A percentile compares a stretch with the other conserved stretches of the same genome.
Conservation (phyloP, 2,797 vertebrate genomes). For the Thalassophryne amazonica region DNA sequence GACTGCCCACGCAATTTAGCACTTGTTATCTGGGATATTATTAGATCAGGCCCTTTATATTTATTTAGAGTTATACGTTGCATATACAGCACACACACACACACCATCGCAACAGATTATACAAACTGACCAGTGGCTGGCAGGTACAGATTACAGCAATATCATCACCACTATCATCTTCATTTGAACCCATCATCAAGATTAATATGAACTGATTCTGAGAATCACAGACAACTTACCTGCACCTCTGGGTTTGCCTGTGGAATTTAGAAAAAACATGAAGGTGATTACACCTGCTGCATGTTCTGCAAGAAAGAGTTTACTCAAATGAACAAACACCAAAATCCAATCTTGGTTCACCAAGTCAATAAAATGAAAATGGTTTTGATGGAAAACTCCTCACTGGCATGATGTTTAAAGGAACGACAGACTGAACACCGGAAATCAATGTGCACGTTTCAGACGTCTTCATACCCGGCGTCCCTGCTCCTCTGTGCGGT, state of each 20-base stretch:
- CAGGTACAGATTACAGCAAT: not conserved
- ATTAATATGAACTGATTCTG: not conserved
- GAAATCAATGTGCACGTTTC: too few relatives aligned
- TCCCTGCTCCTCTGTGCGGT: constrained; percentile 88
- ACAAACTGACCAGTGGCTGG: not conserved
- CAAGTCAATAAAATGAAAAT: too few relatives aligned
- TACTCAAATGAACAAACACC: too few relatives aligned
- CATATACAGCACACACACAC: too few relatives aligned
- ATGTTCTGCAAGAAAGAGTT: constrained; percentile 84
- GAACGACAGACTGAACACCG: too few relatives aligned
- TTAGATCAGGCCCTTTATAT: too few relatives aligned
- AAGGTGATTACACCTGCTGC: constrained; percentile 9
- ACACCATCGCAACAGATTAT: not conserved
- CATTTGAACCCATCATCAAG: constrained; percentile 10
- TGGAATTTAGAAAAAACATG: constrained; percentile 67
- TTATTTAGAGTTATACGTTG: too few relatives aligned
- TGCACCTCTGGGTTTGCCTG: constrained; percentile 26
- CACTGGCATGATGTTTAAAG: too few relatives aligned
- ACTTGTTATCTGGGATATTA: too few relatives aligned
- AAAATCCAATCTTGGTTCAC: too few relatives aligned
- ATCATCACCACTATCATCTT: not conserved
- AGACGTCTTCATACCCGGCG: constrained; percentile 82
- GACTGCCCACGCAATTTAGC: too few relatives aligned
- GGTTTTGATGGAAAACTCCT: too few relatives aligned
- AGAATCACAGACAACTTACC: constrained; percentile 21